Base-by-base conservation (phyloP, 1,140 invertebrate genomes). In the Leptopilina boulardi region DNA sequence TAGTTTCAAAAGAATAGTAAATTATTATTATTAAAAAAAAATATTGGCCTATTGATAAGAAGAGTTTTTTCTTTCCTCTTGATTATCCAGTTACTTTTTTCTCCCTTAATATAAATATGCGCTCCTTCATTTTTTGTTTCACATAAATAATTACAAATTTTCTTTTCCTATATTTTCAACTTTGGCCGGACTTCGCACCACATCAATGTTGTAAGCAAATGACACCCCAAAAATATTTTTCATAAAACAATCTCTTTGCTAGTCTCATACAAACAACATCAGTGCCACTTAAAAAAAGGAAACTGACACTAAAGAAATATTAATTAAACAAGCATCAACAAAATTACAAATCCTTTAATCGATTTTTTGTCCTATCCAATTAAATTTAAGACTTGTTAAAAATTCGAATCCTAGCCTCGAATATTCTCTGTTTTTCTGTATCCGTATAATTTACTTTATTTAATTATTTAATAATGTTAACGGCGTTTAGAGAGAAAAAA, bases 71-170 rank as follows among this genome's bases (percentile, higher is more conserved):
- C 44, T 42, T 70, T 77, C 15, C 41, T 51, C 42, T 30, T 76
- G 47, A 51, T 51, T 15, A 13, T 15, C 0, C 6, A 0, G 1
- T 54, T 3, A 19, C 1, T 9, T 5, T 54, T 6, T 54, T 2
- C 51, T 42, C 10, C 9, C n/a, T 11, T 44, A 8, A 44, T 13
- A 51, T 51, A 51, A 51, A 21, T 54, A 54, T 4, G 3, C 10
- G 51, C 51, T 21, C 51, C 5, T 42, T 42, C 77, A 85, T 83
- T 86, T 80, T 83, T n/a, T 54, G 18, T n/a, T 82, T 84, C n/a
- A n/a, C 82, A 86, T 86, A 86, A 86, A 86, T 87, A 86, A 87
- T 86, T 80, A 87, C 82, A 86, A 83, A 77, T n/a, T 86, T 84
- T 75, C 19, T 74, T 77, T 41, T 73, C 80, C n/a, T n/a, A n/a